Evolutionary conservation across 37 sponge, comb jelly and placozoan genomes (phyloP).

Genomic region (Beroe ovata): DNA sequence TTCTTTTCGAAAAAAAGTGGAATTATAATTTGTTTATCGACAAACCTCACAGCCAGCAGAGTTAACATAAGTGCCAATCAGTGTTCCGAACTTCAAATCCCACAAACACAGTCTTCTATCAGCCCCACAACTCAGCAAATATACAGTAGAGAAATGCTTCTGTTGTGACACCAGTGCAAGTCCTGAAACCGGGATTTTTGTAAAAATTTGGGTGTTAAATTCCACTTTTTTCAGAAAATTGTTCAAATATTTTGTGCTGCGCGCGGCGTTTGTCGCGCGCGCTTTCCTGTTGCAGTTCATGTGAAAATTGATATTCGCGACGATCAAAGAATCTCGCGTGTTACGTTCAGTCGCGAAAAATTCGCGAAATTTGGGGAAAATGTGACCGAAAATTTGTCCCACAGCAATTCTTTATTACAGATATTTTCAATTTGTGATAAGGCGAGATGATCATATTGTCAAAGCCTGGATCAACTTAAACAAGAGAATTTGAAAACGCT

Average conservation of each 20-base stretch:
- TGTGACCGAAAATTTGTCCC: no score
- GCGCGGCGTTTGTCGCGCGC: background rate
- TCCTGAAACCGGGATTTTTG: background rate
- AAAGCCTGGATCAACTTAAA: no score
- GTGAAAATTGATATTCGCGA: no score
- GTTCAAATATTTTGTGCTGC: background rate
- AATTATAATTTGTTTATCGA: background rate
- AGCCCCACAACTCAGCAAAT: constrained; percentile 23
- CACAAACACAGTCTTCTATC: constrained; percentile 39
- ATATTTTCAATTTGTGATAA: no score
- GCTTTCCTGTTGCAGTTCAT: background rate
- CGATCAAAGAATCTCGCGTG: no score
- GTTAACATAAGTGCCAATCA: background rate
- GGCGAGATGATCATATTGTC: no score
- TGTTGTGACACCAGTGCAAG: background rate
- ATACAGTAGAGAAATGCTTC: background rate
- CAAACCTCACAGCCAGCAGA: constrained; percentile 24
- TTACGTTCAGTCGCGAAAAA: no score
- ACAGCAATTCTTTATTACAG: no score
- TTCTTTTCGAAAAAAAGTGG: no score
- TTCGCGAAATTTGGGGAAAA: no score
- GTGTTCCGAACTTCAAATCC: background rate
- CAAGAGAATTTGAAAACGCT: no score
- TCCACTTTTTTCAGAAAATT: background rate
- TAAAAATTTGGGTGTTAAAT: background rate